These are phyloP conservation scores for Maconellicoccus hirsutus DNA, from an alignment of 1,140 invertebrate species.

Conservation along the genomic window DNA sequence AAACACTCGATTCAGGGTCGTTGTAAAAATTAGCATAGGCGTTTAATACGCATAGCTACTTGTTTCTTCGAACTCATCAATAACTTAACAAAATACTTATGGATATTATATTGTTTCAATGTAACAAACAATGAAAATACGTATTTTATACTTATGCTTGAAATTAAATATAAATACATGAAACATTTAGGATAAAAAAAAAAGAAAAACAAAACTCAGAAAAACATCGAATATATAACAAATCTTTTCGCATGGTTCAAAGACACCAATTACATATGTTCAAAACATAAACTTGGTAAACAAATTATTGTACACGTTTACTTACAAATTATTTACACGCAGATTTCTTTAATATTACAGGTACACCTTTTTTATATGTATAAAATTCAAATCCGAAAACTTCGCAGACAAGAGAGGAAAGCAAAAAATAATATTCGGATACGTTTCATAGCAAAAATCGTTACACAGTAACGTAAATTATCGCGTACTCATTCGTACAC, in stretches of 20 bases:
- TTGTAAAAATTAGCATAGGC: too few relatives aligned
- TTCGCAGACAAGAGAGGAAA: too few relatives aligned
- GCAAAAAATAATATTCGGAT: too few relatives aligned
- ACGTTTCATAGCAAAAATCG: too few relatives aligned
- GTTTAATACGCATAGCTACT: too few relatives aligned
- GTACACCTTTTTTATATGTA: too few relatives aligned
- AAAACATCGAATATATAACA: constrained; percentile 9
- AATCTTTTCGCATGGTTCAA: neutral
- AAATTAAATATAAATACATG: constrained; percentile 5
- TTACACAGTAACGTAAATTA: neutral
- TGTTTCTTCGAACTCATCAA: too few relatives aligned
- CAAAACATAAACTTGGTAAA: constrained; percentile 5
- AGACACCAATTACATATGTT: neutral
- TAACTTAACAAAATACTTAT: too few relatives aligned
- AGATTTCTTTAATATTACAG: neutral
- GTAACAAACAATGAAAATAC: constrained; percentile 4
- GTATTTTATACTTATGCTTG: neutral
- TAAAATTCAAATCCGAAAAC: too few relatives aligned
- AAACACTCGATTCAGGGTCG: too few relatives aligned
- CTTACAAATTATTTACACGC: neutral
- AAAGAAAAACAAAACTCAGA: constrained; percentile 1
- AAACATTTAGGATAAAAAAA: neutral
- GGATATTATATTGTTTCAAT: constrained; percentile 10
- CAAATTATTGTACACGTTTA: constrained; percentile 9
- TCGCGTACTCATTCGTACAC: neutral